Evolutionary conservation across 2,113 vertebrate species (phyloP).

Genomic region (Vimba vimba): DNA sequence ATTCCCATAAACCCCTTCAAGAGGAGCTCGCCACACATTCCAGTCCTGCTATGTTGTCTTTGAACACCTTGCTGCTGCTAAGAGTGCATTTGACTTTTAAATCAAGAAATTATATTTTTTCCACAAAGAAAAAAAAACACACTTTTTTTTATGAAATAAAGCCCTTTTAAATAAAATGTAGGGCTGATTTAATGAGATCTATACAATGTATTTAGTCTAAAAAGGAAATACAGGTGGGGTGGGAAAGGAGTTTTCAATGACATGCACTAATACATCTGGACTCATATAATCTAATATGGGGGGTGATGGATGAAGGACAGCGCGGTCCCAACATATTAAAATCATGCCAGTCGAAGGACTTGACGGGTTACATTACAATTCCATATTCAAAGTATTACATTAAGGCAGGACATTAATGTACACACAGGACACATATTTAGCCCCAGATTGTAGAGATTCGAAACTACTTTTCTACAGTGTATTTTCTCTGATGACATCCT

Average conservation of each 20-base stretch:
- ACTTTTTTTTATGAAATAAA: conserved; percentile 24
- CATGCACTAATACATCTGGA: conserved; percentile 51
- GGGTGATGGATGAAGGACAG: not conserved
- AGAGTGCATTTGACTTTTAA: conserved; percentile 67
- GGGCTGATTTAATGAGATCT: conserved; percentile 36
- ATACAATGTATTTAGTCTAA: conserved; percentile 6
- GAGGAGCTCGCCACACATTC: conserved; percentile 46
- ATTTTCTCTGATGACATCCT: conserved; percentile 61
- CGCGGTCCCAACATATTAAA: conserved; percentile 47
- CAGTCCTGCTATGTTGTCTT: conserved; percentile 53
- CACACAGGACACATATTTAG: conserved; percentile 57
- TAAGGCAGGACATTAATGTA: conserved; percentile 64
- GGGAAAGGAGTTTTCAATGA: conserved; percentile 21
- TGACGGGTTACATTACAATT: conserved; percentile 53
- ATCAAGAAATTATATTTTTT: not conserved
- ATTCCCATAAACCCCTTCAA: conserved; percentile 67
- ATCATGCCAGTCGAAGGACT: conserved; percentile 55
- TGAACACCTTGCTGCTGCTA: conserved; percentile 68
- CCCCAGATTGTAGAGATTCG: conserved; percentile 59
- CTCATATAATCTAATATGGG: conserved; percentile 36
- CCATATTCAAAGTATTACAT: conserved; percentile 56
- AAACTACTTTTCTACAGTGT: conserved; percentile 67
- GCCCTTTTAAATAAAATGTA: conserved; percentile 42
- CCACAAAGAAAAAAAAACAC: conserved; percentile 16
- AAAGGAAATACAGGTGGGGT: not conserved